Evolutionary conservation across 2,888 invertebrate genomes (phyloP).

Genomic region (Raillietiella orientalis): DNA sequence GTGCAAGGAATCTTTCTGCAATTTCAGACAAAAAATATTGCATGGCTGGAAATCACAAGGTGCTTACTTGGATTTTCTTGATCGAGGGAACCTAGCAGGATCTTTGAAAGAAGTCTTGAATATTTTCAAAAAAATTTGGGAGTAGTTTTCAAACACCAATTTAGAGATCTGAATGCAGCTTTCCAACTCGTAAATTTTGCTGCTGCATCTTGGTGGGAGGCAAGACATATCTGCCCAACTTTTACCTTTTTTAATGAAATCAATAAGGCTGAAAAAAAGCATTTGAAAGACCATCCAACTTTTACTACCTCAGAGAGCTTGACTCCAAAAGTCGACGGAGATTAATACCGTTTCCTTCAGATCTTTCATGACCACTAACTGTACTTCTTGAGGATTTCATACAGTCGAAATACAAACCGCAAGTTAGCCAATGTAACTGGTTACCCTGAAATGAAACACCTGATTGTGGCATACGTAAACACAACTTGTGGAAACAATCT

Average conservation of each 20-base stretch:
- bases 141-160: slow-evolving; percentile 69
- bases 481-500: too few relatives aligned
- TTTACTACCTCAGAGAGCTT: slow-evolving; percentile 45
- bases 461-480: too few relatives aligned
- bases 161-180: slow-evolving; percentile 73
- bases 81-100: slow-evolving; percentile 20
- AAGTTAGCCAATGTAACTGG: slow-evolving; percentile 67
- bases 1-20: slow-evolving; percentile 38
- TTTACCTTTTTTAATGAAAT: slow-evolving; percentile 78
- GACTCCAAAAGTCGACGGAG: slow-evolving; percentile 56
- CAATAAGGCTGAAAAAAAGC: slow-evolving; percentile 32
- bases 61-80: slow-evolving; percentile 24
- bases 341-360: slow-evolving; percentile 69
- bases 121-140: slow-evolving; percentile 53
- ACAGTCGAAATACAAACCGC: slow-evolving; percentile 69
- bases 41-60: slow-evolving; percentile 7
- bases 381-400: slow-evolving; percentile 44
- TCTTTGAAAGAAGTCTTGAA: slow-evolving; percentile 33
- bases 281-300: neutral
- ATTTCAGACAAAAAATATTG: slow-evolving; percentile 6
- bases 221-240: slow-evolving; percentile 85
- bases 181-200: slow-evolving; percentile 49
- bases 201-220: slow-evolving; percentile 43
- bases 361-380: slow-evolving; percentile 31
- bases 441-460: slow-evolving; percentile 36